Conservation (phyloP, 2,888 invertebrate genomes). For the Papilio protenor region DNA sequence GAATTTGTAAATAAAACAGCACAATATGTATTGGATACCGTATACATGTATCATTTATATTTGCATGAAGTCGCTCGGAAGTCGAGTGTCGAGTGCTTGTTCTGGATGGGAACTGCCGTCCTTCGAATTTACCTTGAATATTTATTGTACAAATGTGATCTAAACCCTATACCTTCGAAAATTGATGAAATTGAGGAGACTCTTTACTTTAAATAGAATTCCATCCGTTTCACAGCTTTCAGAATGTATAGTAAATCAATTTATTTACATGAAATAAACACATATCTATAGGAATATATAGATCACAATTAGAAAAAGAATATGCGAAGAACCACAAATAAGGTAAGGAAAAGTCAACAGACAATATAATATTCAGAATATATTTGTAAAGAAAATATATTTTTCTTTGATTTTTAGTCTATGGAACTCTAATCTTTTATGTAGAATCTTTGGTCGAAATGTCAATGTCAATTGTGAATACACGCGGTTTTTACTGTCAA, state of each 20-base stretch:
- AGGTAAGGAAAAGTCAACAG: background rate
- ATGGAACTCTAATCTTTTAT: too few relatives aligned
- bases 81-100: background rate
- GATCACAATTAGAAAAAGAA: background rate
- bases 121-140: slow-evolving; percentile 1
- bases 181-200: background rate
- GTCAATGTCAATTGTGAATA: too few relatives aligned
- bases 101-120: background rate
- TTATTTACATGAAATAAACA: too few relatives aligned
- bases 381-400: too few relatives aligned
- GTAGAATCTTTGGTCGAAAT: too few relatives aligned
- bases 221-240: background rate
- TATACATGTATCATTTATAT: background rate
- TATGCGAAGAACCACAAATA: too few relatives aligned
- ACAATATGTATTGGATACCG: background rate
- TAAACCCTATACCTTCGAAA: background rate
- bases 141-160: slow-evolving; percentile 1
- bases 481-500: too few relatives aligned
- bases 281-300: too few relatives aligned
- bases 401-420: too few relatives aligned
- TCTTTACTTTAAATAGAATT: background rate
- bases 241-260: background rate
- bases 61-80: background rate
- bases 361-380: background rate
- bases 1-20: slow-evolving; percentile 9